A percentile compares a stretch with the other conserved stretches of the same genome.
Evolutionary conservation across 2,888 invertebrate genomes (phyloP).

Genomic region (Hemaris fuciformis): DNA sequence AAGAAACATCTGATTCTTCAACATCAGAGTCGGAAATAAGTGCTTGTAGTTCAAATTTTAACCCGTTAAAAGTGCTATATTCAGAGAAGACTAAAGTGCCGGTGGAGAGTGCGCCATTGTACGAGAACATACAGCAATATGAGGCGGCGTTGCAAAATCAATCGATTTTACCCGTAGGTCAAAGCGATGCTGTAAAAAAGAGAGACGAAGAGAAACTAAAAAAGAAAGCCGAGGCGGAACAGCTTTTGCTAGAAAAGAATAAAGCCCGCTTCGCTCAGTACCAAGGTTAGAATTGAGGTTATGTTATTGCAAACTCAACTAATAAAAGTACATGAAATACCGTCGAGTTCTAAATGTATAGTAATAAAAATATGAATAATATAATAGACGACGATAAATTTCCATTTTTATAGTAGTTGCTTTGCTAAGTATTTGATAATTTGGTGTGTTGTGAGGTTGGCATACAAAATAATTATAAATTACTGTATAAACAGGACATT

Average conservation of each 20-base stretch:
- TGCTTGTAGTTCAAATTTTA: conserved; percentile 78
- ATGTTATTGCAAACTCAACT: conserved; percentile 40
- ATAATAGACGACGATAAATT: neutral
- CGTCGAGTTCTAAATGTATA: neutral
- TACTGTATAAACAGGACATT: neutral
- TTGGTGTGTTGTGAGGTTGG: neutral
- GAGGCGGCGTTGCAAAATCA: conserved; percentile 47
- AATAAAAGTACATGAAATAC: neutral
- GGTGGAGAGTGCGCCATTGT: conserved; percentile 79
- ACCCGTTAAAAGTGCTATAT: conserved; percentile 87
- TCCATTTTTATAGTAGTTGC: neutral
- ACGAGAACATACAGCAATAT: conserved; percentile 86
- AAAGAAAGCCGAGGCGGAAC: conserved; percentile 44
- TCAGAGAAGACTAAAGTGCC: conserved; percentile 80
- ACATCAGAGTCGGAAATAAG: conserved; percentile 69
- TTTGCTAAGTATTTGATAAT: neutral
- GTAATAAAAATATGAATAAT: neutral
- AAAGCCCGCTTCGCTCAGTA: conserved; percentile 65
- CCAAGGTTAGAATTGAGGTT: conserved; percentile 67
- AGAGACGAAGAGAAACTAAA: conserved; percentile 58
- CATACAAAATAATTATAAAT: neutral
- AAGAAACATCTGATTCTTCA: conserved; percentile 56
- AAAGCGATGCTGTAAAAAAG: conserved; percentile 47
- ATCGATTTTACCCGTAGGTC: conserved; percentile 51
- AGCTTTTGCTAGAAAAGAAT: conserved; percentile 58